Base-by-base conservation (phyloP, 2,113 vertebrate genomes). In the Hiodon tergisus region DNA sequence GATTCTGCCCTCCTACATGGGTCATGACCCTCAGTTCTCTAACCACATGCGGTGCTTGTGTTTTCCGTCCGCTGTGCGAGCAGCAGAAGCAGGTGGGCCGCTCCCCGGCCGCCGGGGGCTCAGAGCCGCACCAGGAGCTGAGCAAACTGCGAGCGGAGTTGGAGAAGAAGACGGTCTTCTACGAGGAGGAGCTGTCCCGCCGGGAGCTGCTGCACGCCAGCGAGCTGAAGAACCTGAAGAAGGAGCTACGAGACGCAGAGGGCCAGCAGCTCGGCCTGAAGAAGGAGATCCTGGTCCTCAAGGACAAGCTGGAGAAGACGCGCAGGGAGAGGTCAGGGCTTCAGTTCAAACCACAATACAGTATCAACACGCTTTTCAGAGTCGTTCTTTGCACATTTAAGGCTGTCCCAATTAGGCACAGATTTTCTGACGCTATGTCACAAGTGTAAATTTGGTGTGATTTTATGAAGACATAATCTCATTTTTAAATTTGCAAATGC, bases 271-370 rank as follows among this genome's bases (percentile, higher is more conserved):
- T 98, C 74, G 88, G 93, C 71, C 92, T 98, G 79, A 95, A 97
- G 85, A 99, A 98, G 82, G 97, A 99, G 85, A 94, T 97, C 77
- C 91, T 96, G 88, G 84, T 98, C 87, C 93, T 99, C 76, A 97
- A 96, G 87, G 97, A 99, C 90, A 98, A 98, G 85, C 88, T 98
- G 81, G 97, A 98, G 80, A 98, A 98, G 88, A 95, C 89, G 2
- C 93, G 95, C 61, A 90, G 95, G 74, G 96, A 98, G 87, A 96
- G 94, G 97, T 97, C 3, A 8, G 14, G 6, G 2, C 67, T 3
- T 11, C 9, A 46, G 47, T 63, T 17, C 61, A 14, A n/a, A 17
- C 6, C 16, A 63, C 61, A 63, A 14, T 10, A 7, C 54, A 10
- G 4, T 16, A 17, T 2, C 61, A 3, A 4, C 9, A 14, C 3